A percentile compares a stretch with the other conserved stretches of the same genome.
These are phyloP conservation scores for Drosophila meridionalis DNA, from an alignment of 2,888 invertebrate genomes.

Conservation along the genomic window DNA sequence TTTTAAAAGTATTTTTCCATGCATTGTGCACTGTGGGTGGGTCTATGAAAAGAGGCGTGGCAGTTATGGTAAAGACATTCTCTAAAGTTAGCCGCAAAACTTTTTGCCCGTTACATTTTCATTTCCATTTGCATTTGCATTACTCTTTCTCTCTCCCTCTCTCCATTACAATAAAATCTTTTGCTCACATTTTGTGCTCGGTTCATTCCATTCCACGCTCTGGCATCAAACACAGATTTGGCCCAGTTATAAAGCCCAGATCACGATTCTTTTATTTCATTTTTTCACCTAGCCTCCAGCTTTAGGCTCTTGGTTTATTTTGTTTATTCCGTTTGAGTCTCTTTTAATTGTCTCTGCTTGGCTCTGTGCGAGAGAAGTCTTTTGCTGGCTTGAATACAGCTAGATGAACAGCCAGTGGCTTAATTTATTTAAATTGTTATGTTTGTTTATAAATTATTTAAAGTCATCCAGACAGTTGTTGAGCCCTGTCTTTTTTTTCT, in stretches of 20 bases:
- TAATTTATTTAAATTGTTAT: slow-evolving; percentile 45
- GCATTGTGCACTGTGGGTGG: slow-evolving; percentile 4
- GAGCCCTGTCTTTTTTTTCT: neutral
- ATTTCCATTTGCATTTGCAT: slow-evolving; percentile 36
- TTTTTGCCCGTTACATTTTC: slow-evolving; percentile 35
- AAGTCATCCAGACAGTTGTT: slow-evolving; percentile 39
- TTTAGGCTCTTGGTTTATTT: slow-evolving; percentile 21
- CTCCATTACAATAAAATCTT: slow-evolving; percentile 50
- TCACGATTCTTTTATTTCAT: slow-evolving; percentile 58
- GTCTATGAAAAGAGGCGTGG: neutral
- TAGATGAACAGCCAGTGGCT: slow-evolving; percentile 54
- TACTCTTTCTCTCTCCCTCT: slow-evolving; percentile 15
- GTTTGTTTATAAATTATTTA: slow-evolving; percentile 52
- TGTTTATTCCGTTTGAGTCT: slow-evolving; percentile 34
- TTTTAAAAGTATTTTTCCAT: slow-evolving; percentile 9
- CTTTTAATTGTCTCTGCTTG: slow-evolving; percentile 50
- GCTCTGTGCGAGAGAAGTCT: slow-evolving; percentile 37
- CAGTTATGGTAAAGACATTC: slow-evolving; percentile 21
- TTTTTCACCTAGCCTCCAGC: slow-evolving; percentile 21
- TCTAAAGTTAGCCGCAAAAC: slow-evolving; percentile 50
- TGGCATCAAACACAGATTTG: slow-evolving; percentile 62
- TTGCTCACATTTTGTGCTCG: slow-evolving; percentile 49
- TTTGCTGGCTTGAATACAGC: slow-evolving; percentile 30
- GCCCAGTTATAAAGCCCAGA: slow-evolving; percentile 63
- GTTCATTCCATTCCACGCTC: slow-evolving; percentile 37